phyloP scores from a whole-genome alignment of 2,113 vertebrate species.

The Pterocles gutturalis region DNA sequence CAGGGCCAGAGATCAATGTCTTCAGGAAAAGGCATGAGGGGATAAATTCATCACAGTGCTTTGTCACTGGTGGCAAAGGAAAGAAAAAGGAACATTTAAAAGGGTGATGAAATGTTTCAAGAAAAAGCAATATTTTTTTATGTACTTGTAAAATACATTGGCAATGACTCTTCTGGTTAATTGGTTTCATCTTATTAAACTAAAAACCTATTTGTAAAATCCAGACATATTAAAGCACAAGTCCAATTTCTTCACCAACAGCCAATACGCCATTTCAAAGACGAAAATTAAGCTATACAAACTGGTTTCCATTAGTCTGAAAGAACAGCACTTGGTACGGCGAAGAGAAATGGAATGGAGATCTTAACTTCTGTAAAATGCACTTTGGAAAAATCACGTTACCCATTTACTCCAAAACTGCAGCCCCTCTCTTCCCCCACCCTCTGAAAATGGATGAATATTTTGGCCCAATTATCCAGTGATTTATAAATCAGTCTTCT shows the following conservation, averaged over 20 bases:
- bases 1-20: constrained; percentile 2
- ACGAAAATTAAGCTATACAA: constrained; percentile 14
- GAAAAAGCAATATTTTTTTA: constrained; percentile 69
- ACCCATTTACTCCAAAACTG: neutral
- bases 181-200: constrained; percentile 67
- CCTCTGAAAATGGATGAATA: neutral
- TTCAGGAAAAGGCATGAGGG: neutral
- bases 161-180: constrained; percentile 63
- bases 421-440: neutral
- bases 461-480: neutral
- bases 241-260: constrained; percentile 18
- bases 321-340: neutral
- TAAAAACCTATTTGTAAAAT: constrained; percentile 52
- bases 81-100: constrained; percentile 34
- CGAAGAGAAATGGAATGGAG: neutral
- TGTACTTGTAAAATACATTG: constrained; percentile 52
- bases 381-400: neutral
- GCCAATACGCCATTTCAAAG: neutral
- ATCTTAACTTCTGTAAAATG: neutral
- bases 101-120: constrained; percentile 31
- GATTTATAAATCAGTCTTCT: constrained; percentile 33
- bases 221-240: constrained; percentile 2
- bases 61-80: neutral
- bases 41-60: constrained; percentile 18
- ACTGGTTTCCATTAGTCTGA: neutral